Evolutionary conservation across 2,888 invertebrate genomes (phyloP), one percentile per base, ranked within the genome.

Genomic region (Macroteleia sp.): DNA sequence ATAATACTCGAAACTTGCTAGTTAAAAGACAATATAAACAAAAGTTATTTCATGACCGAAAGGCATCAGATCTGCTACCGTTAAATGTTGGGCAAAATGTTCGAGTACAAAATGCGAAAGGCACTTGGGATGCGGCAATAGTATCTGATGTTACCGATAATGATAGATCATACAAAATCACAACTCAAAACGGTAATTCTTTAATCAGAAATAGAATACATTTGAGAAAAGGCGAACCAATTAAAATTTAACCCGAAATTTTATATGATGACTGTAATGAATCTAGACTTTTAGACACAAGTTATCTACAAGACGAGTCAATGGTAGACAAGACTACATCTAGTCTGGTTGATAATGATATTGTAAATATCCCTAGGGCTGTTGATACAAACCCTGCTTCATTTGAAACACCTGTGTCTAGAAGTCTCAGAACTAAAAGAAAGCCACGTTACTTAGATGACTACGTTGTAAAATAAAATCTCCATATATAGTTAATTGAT

Each of bases 1-100:
- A 9, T 9, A 14, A 16, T 3, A 17, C 48, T 2, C 25, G 34
- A 52, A 19, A 52, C 6, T 12, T 20, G 20, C 42, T 77, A 10
- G 2, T 54, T 14, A 22, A 56, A 14, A 41, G 62, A 42, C 77
- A 70, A 16, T 1, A 3, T 5, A 52, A 39, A 14, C 77, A 70
- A 41, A 67, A 73, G 61, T 9, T 42, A 10, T 70, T 42, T 28
- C 56, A 70, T 44, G 52, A 76, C 32, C 50, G 19, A 14, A 39
- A 28, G 32, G 66, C 66, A 16, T 71, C 20, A 61, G 67, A 71
- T 34, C 8, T 77, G 2, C 32, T 30, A 8, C 14, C 41, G 28
- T 22, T 77, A 12, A 14, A 66, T 22, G 9, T 52, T 8, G 59
- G 46, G 3, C 20, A 71, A 30, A 66, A 66, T 16, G 67, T 67